Base-by-base conservation (phyloP, 2,888 invertebrate species). In the Noctua fimbriata region DNA sequence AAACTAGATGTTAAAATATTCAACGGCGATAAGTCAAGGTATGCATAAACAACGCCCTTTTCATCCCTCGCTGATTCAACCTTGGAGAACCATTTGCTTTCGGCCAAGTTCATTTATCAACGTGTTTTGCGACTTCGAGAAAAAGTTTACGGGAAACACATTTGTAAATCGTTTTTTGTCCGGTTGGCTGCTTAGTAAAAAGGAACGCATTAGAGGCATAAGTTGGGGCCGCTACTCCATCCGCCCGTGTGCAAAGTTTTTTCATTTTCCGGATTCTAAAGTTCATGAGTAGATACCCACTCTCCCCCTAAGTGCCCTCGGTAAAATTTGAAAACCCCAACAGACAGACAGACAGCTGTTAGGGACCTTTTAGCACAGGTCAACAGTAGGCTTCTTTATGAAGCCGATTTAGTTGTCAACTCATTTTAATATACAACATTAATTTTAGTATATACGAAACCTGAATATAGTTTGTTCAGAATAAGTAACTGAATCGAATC, bases 41-140 rank as follows among this genome's bases (percentile, higher is more conserved):
- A 90, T 89, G 83, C 90, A 91, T 91, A 90, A 90, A 87, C 84
- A 89, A 89, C 81, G 81, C 83, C 82, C 85, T 84, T 89, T 89
- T 83, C 83, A 86, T 84, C 87, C 85, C 84, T 86, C 85, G 74
- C 49, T 84, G 70, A 79, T 69, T 85, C 78, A 82, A 87, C 88
- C 90, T 90, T 90, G 88, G 79, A 81, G 69, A 79, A 84, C 72
- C 79, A 84, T 81, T 88, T 83, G 70, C 75, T 82, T 84, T 69
- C 71, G 49, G 69, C 70, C 44, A 73, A 83, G 73, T 87, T 88
- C 82, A 85, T 90, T 89, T 88, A 83, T 90, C 87, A 90, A 86
- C 86, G 47, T 84, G 66, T 80, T 89, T 87, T 79, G 66, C 32
- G 28, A 73, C 36, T 66, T 44, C 28, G 58, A 73, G 60, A 70